Evolutionary conservation across 2,797 vertebrate genomes (phyloP).

Genomic region (Phrynocephalus vlangalii): DNA sequence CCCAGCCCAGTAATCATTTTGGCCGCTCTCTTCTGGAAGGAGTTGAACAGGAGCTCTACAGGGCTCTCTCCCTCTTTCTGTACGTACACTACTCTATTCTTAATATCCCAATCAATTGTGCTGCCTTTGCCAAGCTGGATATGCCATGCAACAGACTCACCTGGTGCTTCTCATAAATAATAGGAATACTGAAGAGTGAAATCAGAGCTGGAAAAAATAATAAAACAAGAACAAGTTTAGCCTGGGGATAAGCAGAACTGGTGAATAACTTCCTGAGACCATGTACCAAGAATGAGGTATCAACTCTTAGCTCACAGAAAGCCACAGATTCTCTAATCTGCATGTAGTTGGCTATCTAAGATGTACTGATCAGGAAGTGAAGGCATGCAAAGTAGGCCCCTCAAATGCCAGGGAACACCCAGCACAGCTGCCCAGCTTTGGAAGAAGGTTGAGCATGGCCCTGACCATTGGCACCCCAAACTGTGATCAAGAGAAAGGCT

Average conservation of each 20-base stretch:
- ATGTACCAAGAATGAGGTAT: neutral
- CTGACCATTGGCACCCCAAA: no score
- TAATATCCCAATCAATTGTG: neutral
- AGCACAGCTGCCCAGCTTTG: neutral
- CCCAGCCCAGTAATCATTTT: no score
- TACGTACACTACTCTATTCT: neutral
- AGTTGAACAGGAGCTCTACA: neutral
- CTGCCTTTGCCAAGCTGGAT: neutral
- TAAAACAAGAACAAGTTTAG: constrained; percentile 47
- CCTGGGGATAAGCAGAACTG: neutral
- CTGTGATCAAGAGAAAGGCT: neutral
- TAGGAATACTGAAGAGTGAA: constrained; percentile 90
- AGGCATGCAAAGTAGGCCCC: neutral
- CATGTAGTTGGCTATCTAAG: neutral
- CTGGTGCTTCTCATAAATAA: constrained; percentile 97
- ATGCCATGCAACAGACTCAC: constrained; percentile 70
- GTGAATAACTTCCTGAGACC: neutral
- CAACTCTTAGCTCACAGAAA: no score
- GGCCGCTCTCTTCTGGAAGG: neutral
- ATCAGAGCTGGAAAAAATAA: constrained; percentile 84
- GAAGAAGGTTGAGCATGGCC: neutral
- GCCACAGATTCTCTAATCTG: neutral
- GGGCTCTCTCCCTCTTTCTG: neutral
- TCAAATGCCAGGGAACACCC: neutral
- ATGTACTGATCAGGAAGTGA: neutral